Base-by-base conservation (phyloP, 2,888 invertebrate genomes). In the Stenolophus ochropezus region DNA sequence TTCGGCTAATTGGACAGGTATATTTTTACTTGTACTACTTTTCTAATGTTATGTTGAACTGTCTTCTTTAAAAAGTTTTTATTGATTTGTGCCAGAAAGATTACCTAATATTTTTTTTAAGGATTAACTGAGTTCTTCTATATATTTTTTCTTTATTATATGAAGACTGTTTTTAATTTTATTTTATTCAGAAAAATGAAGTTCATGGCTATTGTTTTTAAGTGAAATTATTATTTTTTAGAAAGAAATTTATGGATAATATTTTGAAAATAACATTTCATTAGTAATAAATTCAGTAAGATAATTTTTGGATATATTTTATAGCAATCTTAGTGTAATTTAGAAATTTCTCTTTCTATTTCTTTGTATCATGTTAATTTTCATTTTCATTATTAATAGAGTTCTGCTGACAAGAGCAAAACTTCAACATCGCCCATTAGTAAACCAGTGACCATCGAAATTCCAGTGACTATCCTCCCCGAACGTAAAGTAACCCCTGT, bases 401-500 rank as follows among this genome's bases (percentile, higher is more conserved):
- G 73, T 56, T 56, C 80, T 56, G 73, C 80, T 74, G 81, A 23
- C 65, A 58, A 81, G 75, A 81, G 47, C 42, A 81, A 81, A 75
- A 53, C 81, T 16, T 47, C 75, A 75, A 47, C 61, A 61, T 65
- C 81, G 61, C 81, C 80, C 27, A 58, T 80, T 27, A 56, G 51
- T 81, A 81, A 81, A 80, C 82, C 82, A 76, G 82, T 82, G 73
- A 71, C 77, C 49, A 25, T 82, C 73, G 71, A 77, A 16, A 77
- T 71, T 58, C 82, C 76, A 42, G 53, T 77, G 20, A 49, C 65
- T 14, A 58, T 81, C 56, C 65, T 81, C 23, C 75, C 81, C 18
- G 81, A 81, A 49, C 58, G 20, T 33, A 74, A 53, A 33, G 18
- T 58, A 21, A 86, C 85, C 84, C 83, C 84, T 6, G 16, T 80